Evolutionary conservation across 2,888 invertebrate genomes (phyloP), one percentile per base, ranked within the genome.

Genomic region (Himalopsyche anomala): DNA sequence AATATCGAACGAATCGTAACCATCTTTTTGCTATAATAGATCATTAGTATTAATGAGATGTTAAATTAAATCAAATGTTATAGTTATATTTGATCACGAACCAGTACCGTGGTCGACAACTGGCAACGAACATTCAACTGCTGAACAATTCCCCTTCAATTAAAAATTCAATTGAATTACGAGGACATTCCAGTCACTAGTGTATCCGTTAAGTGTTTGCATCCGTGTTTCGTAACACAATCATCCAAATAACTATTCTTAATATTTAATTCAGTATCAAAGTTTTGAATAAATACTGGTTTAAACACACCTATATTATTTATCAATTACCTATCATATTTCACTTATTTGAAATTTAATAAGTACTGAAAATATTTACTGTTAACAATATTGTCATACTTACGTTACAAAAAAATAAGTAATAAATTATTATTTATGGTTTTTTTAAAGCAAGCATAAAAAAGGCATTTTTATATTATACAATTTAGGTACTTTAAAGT

Each of bases 101-200:
- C 3, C 15, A 19, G 19, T 19, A 28, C 28, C 62, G 62, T 62
- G 62, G 62, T 62, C 28, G 62, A 8, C 11, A 62, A 62, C 62
- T 62, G 19, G 9, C 62, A 62, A 62, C 28, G 28, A 19, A 62
- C 19, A 62, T 19, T 62, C 62, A 62, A 62, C 62, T 62, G 62
- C 8, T 28, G 19, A 62, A 62, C 62, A 62, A 62, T 62, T 62
- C 62, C 62, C 62, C 19, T 19, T 19, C 62, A 62, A 62, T 62
- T 62, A 62, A 62, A 62, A 62, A 62, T 62, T 62, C 62, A 62
- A 62, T 62, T 62, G 62, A 62, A 62, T 62, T 62, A 62, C 62
- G 62, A 62, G 62, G 62, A 62, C 62, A 19, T 62, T 62, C 62
- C 11, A 62, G 62, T 62, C 62, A 19, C 62, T 19, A 8, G 56